A percentile compares a stretch with the other conserved stretches of the same genome.
Conservation (phyloP, 2,113 vertebrate species). For the Odocoileus virginianus region DNA sequence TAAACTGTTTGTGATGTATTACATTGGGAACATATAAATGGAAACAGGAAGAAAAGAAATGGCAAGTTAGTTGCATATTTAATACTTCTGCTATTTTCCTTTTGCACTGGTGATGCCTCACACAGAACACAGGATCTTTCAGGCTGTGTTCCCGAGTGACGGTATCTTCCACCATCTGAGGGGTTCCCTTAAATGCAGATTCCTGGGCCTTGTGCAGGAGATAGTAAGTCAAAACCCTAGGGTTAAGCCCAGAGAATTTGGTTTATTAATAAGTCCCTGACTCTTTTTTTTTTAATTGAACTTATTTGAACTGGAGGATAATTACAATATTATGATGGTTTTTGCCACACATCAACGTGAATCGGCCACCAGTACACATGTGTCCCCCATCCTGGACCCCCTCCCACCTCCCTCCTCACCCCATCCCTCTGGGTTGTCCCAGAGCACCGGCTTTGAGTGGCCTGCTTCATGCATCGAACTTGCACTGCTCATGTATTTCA, state of each 20-base stretch:
- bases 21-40: background rate
- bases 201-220: background rate
- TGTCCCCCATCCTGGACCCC: background rate
- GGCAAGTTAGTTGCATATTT: background rate
- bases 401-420: background rate
- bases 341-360: background rate
- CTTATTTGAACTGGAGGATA: background rate
- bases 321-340: background rate
- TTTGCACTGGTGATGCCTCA: background rate
- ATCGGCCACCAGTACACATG: background rate
- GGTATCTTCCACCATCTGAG: background rate
- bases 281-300: background rate
- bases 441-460: background rate
- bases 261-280: background rate
- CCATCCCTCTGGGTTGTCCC: background rate
- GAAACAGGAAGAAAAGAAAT: conserved; percentile 21
- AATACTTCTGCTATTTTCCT: background rate
- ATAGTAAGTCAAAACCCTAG: background rate
- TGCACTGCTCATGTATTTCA: background rate
- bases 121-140: background rate
- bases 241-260: background rate
- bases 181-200: background rate
- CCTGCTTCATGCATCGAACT: background rate
- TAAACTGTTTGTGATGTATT: background rate
- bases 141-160: background rate